Conservation (phyloP, 2,797 vertebrate genomes). For the Scyliorhinus canicula region DNA sequence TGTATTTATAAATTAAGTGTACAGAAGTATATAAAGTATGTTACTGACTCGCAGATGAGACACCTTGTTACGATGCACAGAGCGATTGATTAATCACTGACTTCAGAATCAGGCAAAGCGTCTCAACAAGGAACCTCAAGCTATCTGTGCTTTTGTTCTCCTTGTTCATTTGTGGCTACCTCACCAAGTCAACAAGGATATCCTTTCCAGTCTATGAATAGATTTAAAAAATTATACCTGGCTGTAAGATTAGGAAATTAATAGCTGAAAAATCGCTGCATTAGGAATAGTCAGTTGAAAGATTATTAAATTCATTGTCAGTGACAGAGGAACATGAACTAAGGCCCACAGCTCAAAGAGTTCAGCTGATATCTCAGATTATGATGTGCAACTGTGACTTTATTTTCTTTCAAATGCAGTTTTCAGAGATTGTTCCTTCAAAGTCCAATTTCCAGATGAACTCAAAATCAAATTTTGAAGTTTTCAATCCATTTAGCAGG, state of each 20-base stretch:
- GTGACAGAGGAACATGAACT: not conserved
- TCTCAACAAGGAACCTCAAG: not conserved
- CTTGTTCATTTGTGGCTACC: not conserved
- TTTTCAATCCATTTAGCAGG: not conserved
- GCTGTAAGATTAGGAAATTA: not conserved
- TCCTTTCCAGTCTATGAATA: not conserved
- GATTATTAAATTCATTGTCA: not conserved
- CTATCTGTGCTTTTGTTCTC: not conserved
- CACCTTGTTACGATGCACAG: not conserved
- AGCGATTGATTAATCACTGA: not conserved
- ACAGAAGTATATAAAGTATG: not conserved
- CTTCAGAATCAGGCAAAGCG: not conserved
- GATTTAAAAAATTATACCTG: not conserved
- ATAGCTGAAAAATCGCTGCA: not conserved
- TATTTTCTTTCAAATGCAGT: not conserved
- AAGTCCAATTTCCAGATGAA: not conserved
- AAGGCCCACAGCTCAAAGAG: not conserved
- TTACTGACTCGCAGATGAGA: not conserved
- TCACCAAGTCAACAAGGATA: not conserved
- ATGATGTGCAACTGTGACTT: not conserved
- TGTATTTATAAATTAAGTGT: not conserved
- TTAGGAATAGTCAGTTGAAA: not conserved
- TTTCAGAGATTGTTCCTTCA: not conserved
- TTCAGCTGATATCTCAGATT: not conserved
- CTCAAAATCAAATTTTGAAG: not conserved